Evolutionary conservation across 2,888 invertebrate genomes (phyloP).

Genomic region (Philonicus albiceps): DNA sequence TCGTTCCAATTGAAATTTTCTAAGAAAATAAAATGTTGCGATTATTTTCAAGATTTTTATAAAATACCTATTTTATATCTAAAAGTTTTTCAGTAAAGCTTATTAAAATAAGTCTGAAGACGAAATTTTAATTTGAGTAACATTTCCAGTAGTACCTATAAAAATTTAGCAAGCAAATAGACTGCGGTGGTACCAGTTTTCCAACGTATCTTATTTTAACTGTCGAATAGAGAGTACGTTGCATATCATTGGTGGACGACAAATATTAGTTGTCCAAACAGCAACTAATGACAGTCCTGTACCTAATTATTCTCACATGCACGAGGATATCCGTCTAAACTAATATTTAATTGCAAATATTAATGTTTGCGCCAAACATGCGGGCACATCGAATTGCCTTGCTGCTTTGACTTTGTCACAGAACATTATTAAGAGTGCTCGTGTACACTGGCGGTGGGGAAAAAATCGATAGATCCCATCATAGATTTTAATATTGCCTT

Average conservation of each 20-base stretch:
- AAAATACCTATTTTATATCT: no score
- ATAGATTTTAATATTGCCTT: slow-evolving; percentile 9
- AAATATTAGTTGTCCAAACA: neutral
- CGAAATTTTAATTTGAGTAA: no score
- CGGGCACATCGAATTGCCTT: neutral
- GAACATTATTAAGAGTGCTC: neutral
- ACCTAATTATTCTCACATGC: neutral
- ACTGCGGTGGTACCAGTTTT: neutral
- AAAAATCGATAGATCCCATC: slow-evolving; percentile 33
- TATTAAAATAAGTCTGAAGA: no score
- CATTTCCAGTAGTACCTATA: no score
- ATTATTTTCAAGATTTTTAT: no score
- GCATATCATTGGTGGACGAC: neutral
- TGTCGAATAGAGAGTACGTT: neutral
- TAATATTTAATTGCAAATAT: neutral
- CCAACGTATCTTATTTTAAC: neutral
- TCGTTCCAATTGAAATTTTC: no score
- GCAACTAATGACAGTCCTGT: neutral
- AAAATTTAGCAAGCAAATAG: no score
- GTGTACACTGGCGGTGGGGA: neutral
- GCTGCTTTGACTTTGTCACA: neutral
- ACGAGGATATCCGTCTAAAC: neutral
- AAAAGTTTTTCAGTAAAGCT: no score
- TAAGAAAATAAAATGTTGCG: no score
- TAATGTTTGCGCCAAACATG: neutral